Percentiles rank a stretch among this genome's conserved stretches.
Evolutionary conservation across 2,888 invertebrate species (phyloP).

Genomic region (Druceiella hillmani): DNA sequence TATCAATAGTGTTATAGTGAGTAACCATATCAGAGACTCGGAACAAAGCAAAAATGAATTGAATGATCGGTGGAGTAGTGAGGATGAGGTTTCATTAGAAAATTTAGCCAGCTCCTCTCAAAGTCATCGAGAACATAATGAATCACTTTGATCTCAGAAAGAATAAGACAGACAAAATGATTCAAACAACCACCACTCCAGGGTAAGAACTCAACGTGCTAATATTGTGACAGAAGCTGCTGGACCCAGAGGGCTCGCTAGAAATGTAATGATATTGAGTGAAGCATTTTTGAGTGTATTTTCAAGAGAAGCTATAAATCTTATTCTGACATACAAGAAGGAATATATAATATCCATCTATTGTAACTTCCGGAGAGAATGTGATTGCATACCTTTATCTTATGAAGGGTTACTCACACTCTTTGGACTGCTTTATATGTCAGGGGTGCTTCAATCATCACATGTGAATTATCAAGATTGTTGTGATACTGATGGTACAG

Average conservation of each 20-base stretch:
- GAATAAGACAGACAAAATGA: too few relatives aligned
- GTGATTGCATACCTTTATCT: constrained; percentile 8
- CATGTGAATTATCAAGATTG: constrained; percentile 14
- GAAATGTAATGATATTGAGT: background rate
- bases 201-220: constrained; percentile 5
- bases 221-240: constrained; percentile 8
- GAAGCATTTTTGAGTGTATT: constrained; percentile 5
- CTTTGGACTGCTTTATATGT: constrained; percentile 13
- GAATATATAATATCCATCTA: constrained; percentile 7
- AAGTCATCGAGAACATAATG: too few relatives aligned
- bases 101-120: too few relatives aligned
- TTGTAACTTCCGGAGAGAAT: constrained; percentile 10
- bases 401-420: constrained; percentile 12
- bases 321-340: constrained; percentile 6
- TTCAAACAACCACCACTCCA: too few relatives aligned
- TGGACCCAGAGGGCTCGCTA: constrained; percentile 5
- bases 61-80: constrained; percentile 7
- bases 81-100: too few relatives aligned
- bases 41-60: constrained; percentile 5
- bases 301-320: constrained; percentile 10
- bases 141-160: too few relatives aligned
- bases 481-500: constrained; percentile 15
- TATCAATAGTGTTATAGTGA: too few relatives aligned
- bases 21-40: constrained; percentile 4
- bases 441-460: constrained; percentile 12